Evolutionary conservation across 1,140 invertebrate genomes (phyloP).

Genomic region (Bactericera cockerelli): DNA sequence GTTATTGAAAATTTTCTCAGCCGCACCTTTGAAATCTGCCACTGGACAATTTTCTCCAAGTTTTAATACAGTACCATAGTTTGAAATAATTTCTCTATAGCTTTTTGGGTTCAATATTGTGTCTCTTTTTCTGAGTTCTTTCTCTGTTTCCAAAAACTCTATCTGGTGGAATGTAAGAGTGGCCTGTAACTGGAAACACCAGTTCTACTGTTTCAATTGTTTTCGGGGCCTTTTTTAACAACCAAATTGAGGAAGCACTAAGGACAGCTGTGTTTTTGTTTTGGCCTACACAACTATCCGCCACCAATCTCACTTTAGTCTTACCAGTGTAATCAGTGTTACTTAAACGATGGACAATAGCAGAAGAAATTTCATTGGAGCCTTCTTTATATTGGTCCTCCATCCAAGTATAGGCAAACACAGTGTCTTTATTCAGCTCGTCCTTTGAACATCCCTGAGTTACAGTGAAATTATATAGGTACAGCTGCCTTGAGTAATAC

Average conservation of each 20-base stretch:
- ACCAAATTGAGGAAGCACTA: constrained; percentile 18
- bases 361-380: constrained; percentile 25
- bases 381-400: constrained; percentile 23
- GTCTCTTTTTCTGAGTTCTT: constrained; percentile 10
- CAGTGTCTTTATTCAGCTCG: constrained; percentile 21
- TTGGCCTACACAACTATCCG: constrained; percentile 22
- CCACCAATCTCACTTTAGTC: constrained; percentile 19
- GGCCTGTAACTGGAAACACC: constrained; percentile 22
- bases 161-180: constrained; percentile 25
- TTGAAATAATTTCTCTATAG: neutral
- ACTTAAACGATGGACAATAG: constrained; percentile 21
- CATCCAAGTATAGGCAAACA: constrained; percentile 24
- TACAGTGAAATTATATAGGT: constrained; percentile 28
- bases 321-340: constrained; percentile 9
- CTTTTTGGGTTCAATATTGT: neutral
- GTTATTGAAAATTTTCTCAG: neutral
- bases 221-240: constrained; percentile 13
- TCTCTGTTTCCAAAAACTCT: constrained; percentile 23
- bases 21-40: neutral
- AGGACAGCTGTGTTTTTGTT: constrained; percentile 25
- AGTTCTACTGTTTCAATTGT: constrained; percentile 16
- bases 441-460: constrained; percentile 24
- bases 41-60: neutral
- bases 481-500: constrained; percentile 27
- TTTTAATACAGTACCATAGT: neutral